Conservation (phyloP, 2,797 vertebrate genomes). For the Varecia variegata region DNA sequence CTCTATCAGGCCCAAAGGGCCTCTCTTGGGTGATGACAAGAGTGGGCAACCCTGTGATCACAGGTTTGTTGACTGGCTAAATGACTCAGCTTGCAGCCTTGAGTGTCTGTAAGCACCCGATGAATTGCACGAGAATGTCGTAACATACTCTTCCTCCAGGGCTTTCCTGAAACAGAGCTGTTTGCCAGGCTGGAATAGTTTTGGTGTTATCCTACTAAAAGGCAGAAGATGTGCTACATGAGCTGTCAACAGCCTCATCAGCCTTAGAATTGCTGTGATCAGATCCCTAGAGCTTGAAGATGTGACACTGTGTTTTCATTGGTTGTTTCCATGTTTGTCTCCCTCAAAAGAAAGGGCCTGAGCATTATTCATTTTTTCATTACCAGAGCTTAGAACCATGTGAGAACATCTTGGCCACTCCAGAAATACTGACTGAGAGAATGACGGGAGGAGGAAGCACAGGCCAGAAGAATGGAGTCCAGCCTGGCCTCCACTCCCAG, state of each 20-base stretch:
- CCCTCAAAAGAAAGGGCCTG: not conserved
- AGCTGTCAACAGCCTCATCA: not conserved
- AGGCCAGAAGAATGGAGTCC: not conserved
- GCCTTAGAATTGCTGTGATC: not conserved
- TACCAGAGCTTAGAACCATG: not conserved
- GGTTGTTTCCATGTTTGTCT: not conserved
- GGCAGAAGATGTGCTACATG: not conserved
- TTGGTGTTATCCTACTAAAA: not conserved
- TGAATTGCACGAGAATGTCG: not conserved
- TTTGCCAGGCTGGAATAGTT: not conserved
- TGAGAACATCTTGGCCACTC: not conserved
- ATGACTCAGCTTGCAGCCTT: not conserved
- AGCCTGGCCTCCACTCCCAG: not conserved
- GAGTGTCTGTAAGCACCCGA: not conserved
- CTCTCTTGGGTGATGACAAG: not conserved
- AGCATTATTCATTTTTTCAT: not conserved
- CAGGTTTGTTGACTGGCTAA: not conserved
- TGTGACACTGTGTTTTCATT: accelerated
- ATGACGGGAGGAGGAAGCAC: not conserved
- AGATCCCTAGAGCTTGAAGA: not conserved
- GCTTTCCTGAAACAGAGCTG: not conserved
- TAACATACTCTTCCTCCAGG: not conserved
- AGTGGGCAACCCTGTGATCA: too few species aligned
- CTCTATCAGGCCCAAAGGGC: not conserved
- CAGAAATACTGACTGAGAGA: not conserved